Conservation (phyloP, 2,888 invertebrate genomes). For the Sminthurides aquaticus region DNA sequence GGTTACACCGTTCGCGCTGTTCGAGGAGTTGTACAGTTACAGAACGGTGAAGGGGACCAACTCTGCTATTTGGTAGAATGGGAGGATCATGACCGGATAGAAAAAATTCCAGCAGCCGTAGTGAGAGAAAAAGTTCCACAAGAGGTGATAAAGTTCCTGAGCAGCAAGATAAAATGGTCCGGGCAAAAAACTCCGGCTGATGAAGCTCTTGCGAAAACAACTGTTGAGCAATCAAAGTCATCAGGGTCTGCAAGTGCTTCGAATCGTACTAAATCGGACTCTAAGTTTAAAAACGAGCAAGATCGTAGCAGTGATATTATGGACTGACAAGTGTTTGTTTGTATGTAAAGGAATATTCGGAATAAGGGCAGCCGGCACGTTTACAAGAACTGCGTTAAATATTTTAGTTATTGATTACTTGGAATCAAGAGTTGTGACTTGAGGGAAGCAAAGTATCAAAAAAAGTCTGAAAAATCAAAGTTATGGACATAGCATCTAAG, state of each 20-base stretch:
- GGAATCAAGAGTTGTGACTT: too few species aligned
- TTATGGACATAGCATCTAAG: too few species aligned
- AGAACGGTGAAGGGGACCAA: not conserved
- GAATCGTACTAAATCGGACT: not conserved
- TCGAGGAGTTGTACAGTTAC: slow-evolving; percentile 10
- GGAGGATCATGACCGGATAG: slow-evolving; percentile 16
- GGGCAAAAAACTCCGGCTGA: not conserved
- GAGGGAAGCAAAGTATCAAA: too few species aligned
- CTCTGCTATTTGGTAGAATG: slow-evolving; percentile 19
- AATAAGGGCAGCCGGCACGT: too few species aligned
- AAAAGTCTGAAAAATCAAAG: too few species aligned
- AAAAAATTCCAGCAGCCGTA: slow-evolving; percentile 11
- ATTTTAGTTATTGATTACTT: too few species aligned
- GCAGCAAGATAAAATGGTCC: slow-evolving; percentile 10
- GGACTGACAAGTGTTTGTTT: too few species aligned
- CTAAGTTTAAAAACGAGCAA: too few species aligned
- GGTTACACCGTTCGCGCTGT: slow-evolving; percentile 11
- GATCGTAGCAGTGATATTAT: too few species aligned
- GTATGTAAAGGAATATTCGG: too few species aligned
- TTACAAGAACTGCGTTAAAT: too few species aligned
- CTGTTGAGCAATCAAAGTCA: not conserved
- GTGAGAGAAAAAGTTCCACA: slow-evolving; percentile 14
- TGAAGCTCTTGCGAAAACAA: not conserved
- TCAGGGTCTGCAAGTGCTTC: not conserved
- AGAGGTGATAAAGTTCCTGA: slow-evolving; percentile 15